Conservation (phyloP, 2,888 invertebrate species). For the Lycophotia porphyrea region DNA sequence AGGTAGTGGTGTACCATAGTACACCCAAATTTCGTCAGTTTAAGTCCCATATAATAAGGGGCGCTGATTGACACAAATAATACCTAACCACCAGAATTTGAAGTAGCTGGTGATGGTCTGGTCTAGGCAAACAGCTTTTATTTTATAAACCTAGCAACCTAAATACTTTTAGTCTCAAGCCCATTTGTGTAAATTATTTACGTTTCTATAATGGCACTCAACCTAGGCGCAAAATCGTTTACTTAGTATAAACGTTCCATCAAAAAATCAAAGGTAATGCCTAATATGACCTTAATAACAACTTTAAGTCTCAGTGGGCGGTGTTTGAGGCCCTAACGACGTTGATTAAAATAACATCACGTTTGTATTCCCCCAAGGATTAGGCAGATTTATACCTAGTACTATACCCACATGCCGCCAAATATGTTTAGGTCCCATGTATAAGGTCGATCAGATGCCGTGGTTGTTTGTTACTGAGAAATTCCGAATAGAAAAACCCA, state of each 20-base stretch:
- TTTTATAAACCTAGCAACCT: background rate
- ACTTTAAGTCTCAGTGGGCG: conserved; percentile 22
- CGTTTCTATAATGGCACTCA: conserved; percentile 2
- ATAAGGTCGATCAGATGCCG: background rate
- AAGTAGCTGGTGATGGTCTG: background rate
- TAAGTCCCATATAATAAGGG: background rate
- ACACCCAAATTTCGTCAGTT: background rate
- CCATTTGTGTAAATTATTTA: conserved; percentile 43
- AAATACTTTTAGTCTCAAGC: background rate
- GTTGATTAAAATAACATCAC: conserved; percentile 40
- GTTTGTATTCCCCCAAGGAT: background rate
- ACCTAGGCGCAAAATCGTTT: conserved; percentile 28
- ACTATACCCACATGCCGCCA: background rate
- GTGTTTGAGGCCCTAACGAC: conserved; percentile 28
- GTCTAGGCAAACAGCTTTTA: background rate
- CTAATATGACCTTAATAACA: conserved; percentile 41
- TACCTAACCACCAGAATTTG: background rate
- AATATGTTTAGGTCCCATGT: background rate
- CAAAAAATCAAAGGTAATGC: conserved; percentile 47
- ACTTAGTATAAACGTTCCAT: conserved; percentile 24
- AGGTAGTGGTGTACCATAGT: background rate
- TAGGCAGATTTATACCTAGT: too few relatives aligned
- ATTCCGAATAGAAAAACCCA: background rate
- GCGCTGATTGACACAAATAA: background rate
- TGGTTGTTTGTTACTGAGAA: background rate